Base-by-base conservation (phyloP, 2,113 vertebrate genomes). In the Neopipo cinnamomea region DNA sequence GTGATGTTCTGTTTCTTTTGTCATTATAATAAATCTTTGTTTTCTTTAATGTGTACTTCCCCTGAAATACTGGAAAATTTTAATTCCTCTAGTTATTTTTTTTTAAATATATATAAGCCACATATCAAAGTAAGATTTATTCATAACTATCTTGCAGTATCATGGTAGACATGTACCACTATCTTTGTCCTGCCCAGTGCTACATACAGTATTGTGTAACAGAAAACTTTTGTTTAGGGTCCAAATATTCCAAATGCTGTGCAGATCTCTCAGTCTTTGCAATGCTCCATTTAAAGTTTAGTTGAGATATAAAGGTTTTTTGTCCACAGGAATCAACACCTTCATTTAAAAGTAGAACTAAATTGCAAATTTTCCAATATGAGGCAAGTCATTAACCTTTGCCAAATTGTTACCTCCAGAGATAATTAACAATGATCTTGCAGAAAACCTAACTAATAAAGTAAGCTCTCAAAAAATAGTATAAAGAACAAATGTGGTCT, bases 381-480 rank as follows among this genome's bases (percentile, higher is more conserved):
- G 91, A 94, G 82, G 91, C 68, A 94, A 96, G 89, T 96, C 94
- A 92, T 97, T 97, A 97, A 97, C 95, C 93, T 98, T 97, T 97
- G 84, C 80, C 93, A 97, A 94, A 98, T 95, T 92, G 88, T 95
- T 96, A 91, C 85, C 92, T 95, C 89, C 55, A 88, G 74, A 96
- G 95, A 97, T 94, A 96, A 96, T 97, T 97, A 97, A 97, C 77
- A 93, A 83, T 89, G 94, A 96, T 97, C 94, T 93, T 70, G 22
- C 46, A 93, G 89, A 86, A 96, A 96, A 95, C 27, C 50, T 88
- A 91, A 93, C 75, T 96, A 96, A 96, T 90, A 96, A 92, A 94
- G 88, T 88, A 90, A 61, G 47, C 37, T 93, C 81, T 93, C 90
- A 86, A 94, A 96, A 96, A 97, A 95, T 58, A 95, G 59, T 92